Evolutionary conservation across 2,888 invertebrate genomes (phyloP).

Genomic region (Ennomos erosarius): DNA sequence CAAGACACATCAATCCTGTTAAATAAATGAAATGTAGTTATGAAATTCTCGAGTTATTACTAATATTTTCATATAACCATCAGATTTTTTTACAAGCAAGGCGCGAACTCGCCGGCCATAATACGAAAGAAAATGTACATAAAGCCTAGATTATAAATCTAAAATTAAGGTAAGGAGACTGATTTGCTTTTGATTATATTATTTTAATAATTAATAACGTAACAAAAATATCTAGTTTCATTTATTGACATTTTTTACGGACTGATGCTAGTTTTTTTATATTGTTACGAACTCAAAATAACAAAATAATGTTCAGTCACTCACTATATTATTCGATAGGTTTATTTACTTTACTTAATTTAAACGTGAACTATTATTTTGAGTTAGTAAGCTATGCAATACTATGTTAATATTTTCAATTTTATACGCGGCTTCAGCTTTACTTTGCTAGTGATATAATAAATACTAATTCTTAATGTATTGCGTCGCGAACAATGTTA

Average conservation of each 20-base stretch:
- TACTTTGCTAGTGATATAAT: conserved; percentile 58
- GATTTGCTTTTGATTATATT: conserved; percentile 75
- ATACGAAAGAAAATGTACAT: conserved; percentile 64
- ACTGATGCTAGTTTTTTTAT: conserved; percentile 65
- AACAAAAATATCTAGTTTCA: conserved; percentile 30
- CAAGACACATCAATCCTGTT: background rate
- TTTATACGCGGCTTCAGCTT: conserved; percentile 70
- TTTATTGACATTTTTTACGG: conserved; percentile 62
- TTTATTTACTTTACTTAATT: too few species aligned
- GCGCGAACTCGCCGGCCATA: conserved; percentile 47
- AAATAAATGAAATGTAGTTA: conserved; percentile 3
- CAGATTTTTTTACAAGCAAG: conserved; percentile 24
- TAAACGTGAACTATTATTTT: background rate
- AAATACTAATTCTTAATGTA: conserved; percentile 54
- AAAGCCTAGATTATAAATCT: conserved; percentile 61
- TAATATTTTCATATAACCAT: conserved; percentile 8
- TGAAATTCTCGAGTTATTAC: background rate
- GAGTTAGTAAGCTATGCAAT: conserved; percentile 16
- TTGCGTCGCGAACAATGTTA: conserved; percentile 49
- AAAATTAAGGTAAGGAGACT: conserved; percentile 79
- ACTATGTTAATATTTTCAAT: conserved; percentile 28
- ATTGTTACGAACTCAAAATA: conserved; percentile 36
- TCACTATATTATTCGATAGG: conserved; percentile 5
- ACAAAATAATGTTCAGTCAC: conserved; percentile 18
- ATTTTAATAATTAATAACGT: conserved; percentile 45